Base-by-base conservation (phyloP, 2,797 vertebrate genomes). In the Meriones psammophilus region DNA sequence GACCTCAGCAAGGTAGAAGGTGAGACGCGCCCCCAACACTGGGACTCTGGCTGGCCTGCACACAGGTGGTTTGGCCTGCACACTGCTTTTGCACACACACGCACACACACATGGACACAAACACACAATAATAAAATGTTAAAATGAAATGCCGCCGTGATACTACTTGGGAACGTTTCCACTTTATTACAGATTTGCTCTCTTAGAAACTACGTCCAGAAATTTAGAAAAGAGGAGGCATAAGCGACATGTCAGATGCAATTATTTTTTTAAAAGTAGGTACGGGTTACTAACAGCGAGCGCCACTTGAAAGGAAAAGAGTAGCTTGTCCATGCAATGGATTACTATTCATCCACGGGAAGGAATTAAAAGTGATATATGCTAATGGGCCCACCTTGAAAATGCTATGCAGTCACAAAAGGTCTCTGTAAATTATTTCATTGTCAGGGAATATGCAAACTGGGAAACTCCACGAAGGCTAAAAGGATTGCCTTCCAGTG, bases 151-250 rank as follows among this genome's bases (percentile, higher is more conserved):
- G 62, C 8, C 56, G 15, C 8, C 56, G 15, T 28, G 46, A 10
- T 26, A 36, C 0, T 60, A 24, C 26, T 7, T 62, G 13, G 28
- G 60, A 84, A 84, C 39, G 39, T 56, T 91, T 92, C 30, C 9
- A 36, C 76, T 20, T 36, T 73, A 56, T 28, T 94, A n/a, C 89
- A 66, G 50, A 30, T 62, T 68, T 12, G 17, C 73, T 86, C 56
- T 76, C 92, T 87, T 50, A 28, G 18, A 26, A 91, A 76, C 24
- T 17, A 36, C 78, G 69, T 84, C 33, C 46, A 69, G 22, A 24
- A 73, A 50, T 92, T 88, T 90, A 89, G 50, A 62, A 71, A 95
- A 78, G 15, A 64, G n/a, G 71, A 76, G 33, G 62, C 28, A 60
- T 8, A 90, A 78, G 76, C 58, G 50, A 39, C 26, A 18, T 18